A percentile compares a stretch with the other conserved stretches of the same genome.
Conservation (phyloP, 2,888 invertebrate species). For the Villa cingulata region DNA sequence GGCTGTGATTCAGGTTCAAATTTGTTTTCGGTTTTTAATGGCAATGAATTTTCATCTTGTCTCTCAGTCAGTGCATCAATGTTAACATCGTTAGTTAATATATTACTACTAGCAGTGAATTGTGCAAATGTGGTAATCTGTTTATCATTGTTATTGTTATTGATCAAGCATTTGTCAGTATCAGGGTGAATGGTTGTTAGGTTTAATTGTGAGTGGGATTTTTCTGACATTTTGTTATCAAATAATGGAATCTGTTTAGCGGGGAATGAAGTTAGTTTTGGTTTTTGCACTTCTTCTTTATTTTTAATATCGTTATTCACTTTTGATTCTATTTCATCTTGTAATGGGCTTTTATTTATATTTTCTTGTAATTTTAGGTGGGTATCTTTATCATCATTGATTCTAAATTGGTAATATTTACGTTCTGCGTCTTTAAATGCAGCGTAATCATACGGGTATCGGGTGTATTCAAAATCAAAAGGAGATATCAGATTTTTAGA, state of each 20-base stretch:
- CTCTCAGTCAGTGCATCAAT: constrained; percentile 1
- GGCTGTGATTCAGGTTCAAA: background rate
- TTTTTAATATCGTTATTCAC: background rate
- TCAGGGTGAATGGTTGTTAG: constrained; percentile 2
- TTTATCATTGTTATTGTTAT: constrained; percentile 1
- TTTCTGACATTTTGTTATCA: background rate
- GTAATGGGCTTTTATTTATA: background rate
- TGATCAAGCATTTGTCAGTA: constrained; percentile 4
- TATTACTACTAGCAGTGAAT: constrained; percentile 6
- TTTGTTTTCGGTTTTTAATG: background rate
- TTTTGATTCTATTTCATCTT: background rate
- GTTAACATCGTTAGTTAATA: constrained; percentile 3
- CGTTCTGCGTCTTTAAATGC: constrained; percentile 8
- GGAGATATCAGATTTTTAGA: background rate
- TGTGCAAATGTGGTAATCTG: constrained; percentile 7
- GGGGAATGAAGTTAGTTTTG: background rate
- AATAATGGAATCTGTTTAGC: background rate
- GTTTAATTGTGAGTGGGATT: constrained; percentile 4
- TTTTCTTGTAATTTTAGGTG: constrained; percentile 2
- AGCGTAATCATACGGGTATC: constrained; percentile 1
- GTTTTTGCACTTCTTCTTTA: constrained; percentile 10
- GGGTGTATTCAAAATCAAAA: background rate
- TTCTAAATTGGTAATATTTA: constrained; percentile 3
- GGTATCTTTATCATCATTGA: background rate
- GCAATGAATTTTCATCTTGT: background rate